A percentile compares a stretch with the other conserved stretches of the same genome.
Evolutionary conservation across 2,797 vertebrate genomes (phyloP).

Genomic region (Cetoscarus ocellatus): DNA sequence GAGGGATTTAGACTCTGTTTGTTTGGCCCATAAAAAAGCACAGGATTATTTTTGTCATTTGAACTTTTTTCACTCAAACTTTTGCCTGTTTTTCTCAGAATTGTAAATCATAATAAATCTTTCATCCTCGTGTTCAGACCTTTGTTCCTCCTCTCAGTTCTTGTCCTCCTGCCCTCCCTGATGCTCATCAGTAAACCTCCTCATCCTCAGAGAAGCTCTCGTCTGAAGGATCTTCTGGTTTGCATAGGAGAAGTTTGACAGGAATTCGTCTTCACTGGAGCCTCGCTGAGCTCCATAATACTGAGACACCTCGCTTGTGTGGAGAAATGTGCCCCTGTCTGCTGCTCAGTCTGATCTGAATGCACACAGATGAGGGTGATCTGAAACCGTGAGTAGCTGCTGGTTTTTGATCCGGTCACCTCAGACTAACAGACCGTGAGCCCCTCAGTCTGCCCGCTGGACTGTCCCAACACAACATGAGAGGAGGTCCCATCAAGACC

Average conservation of each 20-base stretch:
- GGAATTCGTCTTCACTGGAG: slow-evolving; percentile 49
- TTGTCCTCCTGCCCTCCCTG: no score
- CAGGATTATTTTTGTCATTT: no score
- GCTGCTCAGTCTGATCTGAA: slow-evolving; percentile 44
- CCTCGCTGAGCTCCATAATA: slow-evolving; percentile 54
- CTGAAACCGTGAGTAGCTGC: slow-evolving; percentile 67
- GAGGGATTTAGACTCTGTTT: no score
- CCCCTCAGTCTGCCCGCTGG: slow-evolving; percentile 21
- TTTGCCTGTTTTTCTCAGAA: no score
- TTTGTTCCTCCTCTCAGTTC: no score
- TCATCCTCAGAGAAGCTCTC: slow-evolving; percentile 62
- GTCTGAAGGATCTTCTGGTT: slow-evolving; percentile 59
- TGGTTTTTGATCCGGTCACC: slow-evolving; percentile 57
- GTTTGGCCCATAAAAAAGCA: no score
- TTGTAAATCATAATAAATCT: no score
- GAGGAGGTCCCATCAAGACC: neutral
- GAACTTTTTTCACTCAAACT: no score
- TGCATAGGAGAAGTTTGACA: slow-evolving; percentile 81
- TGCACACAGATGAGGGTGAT: slow-evolving; percentile 21
- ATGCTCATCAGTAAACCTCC: slow-evolving; percentile 28
- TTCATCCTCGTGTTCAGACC: no score
- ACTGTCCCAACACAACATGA: slow-evolving; percentile 15
- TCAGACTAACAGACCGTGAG: neutral
- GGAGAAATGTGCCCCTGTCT: slow-evolving; percentile 20
- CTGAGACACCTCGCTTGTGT: slow-evolving; percentile 70